Evolutionary conservation across 2,888 invertebrate species (phyloP).

Genomic region (Plebejus argus): DNA sequence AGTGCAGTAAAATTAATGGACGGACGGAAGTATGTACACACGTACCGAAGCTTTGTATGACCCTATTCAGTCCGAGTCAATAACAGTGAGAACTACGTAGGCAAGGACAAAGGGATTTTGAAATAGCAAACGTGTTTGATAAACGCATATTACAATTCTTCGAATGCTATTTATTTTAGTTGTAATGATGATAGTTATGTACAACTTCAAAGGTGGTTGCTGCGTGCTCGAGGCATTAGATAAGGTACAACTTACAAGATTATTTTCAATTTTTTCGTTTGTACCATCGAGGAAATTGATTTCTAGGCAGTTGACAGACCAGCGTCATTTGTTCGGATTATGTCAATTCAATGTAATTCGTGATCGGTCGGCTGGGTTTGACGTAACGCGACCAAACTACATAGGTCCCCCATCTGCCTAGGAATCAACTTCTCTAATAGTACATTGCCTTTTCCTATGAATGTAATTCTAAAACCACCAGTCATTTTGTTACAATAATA

Average conservation of each 20-base stretch:
- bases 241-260: no score
- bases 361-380: no score
- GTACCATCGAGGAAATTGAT: no score
- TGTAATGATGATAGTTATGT: not conserved
- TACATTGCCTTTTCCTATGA: not conserved
- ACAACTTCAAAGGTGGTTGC: no score
- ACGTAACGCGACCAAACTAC: no score
- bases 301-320: no score
- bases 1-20: constrained; percentile 21
- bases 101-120: constrained; percentile 14
- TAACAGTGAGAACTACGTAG: constrained; percentile 5
- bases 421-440: no score
- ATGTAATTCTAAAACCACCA: not conserved
- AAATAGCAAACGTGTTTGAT: not conserved
- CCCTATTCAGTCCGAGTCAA: constrained; percentile 7
- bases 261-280: no score
- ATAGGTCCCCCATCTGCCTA: no score
- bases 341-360: no score
- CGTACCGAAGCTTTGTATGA: constrained; percentile 7
- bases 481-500: constrained; percentile 1
- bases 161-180: not conserved
- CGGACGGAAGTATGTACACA: constrained; percentile 12
- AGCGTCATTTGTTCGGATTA: no score
- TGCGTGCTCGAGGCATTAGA: no score
- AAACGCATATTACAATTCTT: not conserved